Base-by-base conservation (phyloP, 2,113 vertebrate genomes). In the Nycticebus coucang region DNA sequence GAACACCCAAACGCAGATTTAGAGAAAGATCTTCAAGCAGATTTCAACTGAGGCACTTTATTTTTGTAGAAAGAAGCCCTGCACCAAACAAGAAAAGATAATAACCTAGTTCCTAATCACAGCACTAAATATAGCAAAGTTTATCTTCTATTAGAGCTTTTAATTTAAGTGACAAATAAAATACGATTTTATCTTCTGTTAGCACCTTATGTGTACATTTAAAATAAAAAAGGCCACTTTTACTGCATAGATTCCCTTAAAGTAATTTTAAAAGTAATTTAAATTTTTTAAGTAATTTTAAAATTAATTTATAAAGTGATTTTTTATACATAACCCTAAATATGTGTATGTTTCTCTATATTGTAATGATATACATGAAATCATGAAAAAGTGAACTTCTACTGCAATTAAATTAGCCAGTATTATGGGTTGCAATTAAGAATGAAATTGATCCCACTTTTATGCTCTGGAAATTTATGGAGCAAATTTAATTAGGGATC, bases 61-160 rank as follows among this genome's bases (percentile, higher is more conserved):
- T 69, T 89, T 81, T 79, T 59, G 53, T 62, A 28, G 19, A 26
- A 82, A 93, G n/a, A 37, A 96, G 17, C 13, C 22, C 55, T 89
- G 55, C 26, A 86, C 79, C 84, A 79, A 90, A 92, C 72, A 71
- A 88, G 78, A 57, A 88, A 96, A 96, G 85, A 95, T 91, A 90
- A 93, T 84, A 95, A 95, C 93, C 85, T 91, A 74, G 33, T 28
- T 82, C 33, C 57, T 95, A 96, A 95, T 96, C 88, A 93, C 9
- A 91, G 62, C n/a, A 88, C 64, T 85, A 83, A 82, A 92, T 94
- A 81, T 69, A 96, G 75, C 12, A 64, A 66, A 79, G 66, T 92
- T 95, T 92, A 78, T 88, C 82, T 94, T 96, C 93, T 92, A n/a
- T 77, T 92, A 82, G 93, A 96, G 72, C 87, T 78, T 91, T n/a